Conservation (phyloP, 1,140 invertebrate species). For the Philaenus spumarius region DNA sequence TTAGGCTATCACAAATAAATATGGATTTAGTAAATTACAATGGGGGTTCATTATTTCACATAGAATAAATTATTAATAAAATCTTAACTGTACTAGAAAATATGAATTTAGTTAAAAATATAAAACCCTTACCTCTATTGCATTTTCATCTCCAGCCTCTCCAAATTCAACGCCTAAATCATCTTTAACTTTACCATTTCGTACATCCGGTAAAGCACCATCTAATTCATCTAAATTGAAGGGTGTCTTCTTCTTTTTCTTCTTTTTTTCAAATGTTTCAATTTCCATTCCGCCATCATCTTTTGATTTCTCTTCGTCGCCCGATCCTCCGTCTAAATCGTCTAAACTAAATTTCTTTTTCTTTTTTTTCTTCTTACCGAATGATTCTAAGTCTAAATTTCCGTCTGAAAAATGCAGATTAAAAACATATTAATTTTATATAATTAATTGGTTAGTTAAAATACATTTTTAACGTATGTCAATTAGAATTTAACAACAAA, state of each 20-base stretch:
- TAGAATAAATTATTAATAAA: background rate
- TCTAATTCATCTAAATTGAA: constrained; percentile 77
- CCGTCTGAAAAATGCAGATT: constrained; percentile 41
- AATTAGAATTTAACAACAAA: too few relatives aligned
- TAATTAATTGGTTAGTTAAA: too few relatives aligned
- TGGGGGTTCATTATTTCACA: too few relatives aligned
- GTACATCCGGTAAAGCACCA: constrained; percentile 56
- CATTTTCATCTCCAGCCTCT: constrained; percentile 30
- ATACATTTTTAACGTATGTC: too few relatives aligned
- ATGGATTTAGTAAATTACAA: too few relatives aligned
- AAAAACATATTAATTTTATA: background rate
- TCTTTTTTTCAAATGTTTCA: constrained; percentile 51
- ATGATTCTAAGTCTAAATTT: constrained; percentile 65
- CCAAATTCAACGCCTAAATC: constrained; percentile 46
- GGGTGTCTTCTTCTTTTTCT: constrained; percentile 67
- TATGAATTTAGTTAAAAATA: background rate
- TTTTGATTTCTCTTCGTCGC: constrained; percentile 51
- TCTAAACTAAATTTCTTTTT: constrained; percentile 77
- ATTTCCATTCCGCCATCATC: constrained; percentile 46
- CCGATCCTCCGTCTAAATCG: constrained; percentile 64
- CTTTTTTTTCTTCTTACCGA: constrained; percentile 84
- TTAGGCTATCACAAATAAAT: too few relatives aligned
- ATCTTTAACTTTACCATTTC: constrained; percentile 47
- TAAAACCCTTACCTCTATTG: constrained; percentile 20
- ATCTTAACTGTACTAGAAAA: background rate